phyloP scores from a whole-genome alignment of 2,797 vertebrate species.

The Sparus aurata region DNA sequence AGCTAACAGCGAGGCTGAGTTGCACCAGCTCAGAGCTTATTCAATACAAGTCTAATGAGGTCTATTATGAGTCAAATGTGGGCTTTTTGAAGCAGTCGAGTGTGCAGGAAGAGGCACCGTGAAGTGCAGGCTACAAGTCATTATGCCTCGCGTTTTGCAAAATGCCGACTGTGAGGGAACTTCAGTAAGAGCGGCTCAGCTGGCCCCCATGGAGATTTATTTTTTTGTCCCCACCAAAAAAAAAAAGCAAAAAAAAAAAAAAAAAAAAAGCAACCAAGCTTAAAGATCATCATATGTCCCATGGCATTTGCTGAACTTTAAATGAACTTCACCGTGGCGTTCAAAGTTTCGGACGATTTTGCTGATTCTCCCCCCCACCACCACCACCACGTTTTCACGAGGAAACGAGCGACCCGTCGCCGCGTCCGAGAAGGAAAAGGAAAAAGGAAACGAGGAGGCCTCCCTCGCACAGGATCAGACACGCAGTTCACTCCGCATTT shows the following conservation, averaged over 20 bases:
- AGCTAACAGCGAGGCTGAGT: conserved; percentile 59
- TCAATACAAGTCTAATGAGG: conserved; percentile 81
- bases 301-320: conserved; percentile 64
- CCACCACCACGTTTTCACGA: conserved; percentile 2
- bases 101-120: conserved; percentile 65
- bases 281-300: conserved; percentile 71
- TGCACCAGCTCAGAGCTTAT: conserved; percentile 65
- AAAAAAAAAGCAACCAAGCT: conserved; percentile 50
- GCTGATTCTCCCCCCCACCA: neutral
- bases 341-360: conserved; percentile 14
- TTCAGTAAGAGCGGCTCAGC: conserved; percentile 65
- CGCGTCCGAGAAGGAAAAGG: neutral
- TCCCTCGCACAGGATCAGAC: conserved; percentile 23
- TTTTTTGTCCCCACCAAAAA: conserved; percentile 42
- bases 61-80: conserved; percentile 79
- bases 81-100: conserved; percentile 74
- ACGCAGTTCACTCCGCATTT: conserved; percentile 59
- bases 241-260: conserved; percentile 11
- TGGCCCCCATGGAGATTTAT: conserved; percentile 60
- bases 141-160: conserved; percentile 70
- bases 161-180: conserved; percentile 60
- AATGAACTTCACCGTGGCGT: conserved; percentile 47
- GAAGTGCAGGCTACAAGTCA: conserved; percentile 67
- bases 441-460: conserved; percentile 6
- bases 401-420: conserved; percentile 4